Evolutionary conservation across 2,113 vertebrate species (phyloP).

Genomic region (Ptychochromis oligacanthus): DNA sequence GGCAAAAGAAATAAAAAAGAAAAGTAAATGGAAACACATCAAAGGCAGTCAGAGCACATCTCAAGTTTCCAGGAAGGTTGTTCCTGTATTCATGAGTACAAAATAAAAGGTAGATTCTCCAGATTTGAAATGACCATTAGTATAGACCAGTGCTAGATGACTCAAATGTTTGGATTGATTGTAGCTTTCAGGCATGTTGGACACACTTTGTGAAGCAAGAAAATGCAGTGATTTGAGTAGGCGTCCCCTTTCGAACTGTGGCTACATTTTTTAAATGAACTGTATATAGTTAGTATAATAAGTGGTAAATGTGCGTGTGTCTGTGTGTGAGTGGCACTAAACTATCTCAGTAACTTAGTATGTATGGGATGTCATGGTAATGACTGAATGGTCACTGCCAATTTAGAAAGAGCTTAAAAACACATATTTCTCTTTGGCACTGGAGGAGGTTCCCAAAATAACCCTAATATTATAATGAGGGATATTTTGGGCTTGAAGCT

Average conservation of each 20-base stretch:
- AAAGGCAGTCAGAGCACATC: background rate
- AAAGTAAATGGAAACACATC: background rate
- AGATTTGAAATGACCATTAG: background rate
- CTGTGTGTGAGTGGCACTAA: background rate
- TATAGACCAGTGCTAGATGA: background rate
- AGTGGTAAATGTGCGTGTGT: background rate
- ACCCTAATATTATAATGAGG: background rate
- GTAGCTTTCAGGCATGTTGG: background rate
- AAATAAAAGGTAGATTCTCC: background rate
- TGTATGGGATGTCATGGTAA: background rate
- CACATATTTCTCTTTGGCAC: background rate
- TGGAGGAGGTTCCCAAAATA: too few species aligned
- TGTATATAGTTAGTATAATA: background rate
- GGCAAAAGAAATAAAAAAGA: background rate
- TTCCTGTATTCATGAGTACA: background rate
- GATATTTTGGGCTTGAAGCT: background rate
- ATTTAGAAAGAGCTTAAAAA: background rate
- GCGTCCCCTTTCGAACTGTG: background rate
- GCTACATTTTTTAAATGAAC: background rate
- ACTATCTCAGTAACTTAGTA: background rate
- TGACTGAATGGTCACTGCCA: conserved; percentile 2
- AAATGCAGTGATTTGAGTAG: background rate
- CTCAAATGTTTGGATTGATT: background rate
- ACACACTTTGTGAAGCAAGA: background rate
- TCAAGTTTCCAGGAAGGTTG: background rate